Evolutionary conservation across 1,140 invertebrate species (phyloP).

Genomic region (Drosophila setifemur): DNA sequence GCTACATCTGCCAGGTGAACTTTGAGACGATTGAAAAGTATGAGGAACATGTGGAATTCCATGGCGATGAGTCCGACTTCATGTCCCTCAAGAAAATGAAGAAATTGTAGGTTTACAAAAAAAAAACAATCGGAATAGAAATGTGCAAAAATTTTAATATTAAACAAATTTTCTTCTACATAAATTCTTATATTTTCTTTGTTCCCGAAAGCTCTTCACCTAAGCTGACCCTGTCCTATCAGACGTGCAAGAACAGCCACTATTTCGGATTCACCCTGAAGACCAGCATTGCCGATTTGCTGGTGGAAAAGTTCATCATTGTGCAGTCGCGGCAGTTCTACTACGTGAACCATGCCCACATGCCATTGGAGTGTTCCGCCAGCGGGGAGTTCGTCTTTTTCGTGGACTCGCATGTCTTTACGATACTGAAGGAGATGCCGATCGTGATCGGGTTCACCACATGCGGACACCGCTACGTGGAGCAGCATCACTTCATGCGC

Average conservation of each 20-base stretch:
- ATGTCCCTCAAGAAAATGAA: constrained; percentile 51
- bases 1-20: constrained; percentile 69
- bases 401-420: constrained; percentile 75
- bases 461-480: constrained; percentile 44
- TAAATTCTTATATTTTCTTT: background rate
- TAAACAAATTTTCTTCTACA: too few relatives aligned
- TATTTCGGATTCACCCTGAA: constrained; percentile 74
- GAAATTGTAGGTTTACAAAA: constrained; percentile 59
- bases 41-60: constrained; percentile 70
- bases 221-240: constrained; percentile 58
- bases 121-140: too few relatives aligned
- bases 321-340: constrained; percentile 70
- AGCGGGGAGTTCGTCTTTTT: constrained; percentile 55
- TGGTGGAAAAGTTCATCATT: constrained; percentile 72
- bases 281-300: constrained; percentile 38
- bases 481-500: constrained; percentile 77
- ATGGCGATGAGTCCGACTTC: constrained; percentile 74
- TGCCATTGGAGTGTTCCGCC: constrained; percentile 45
- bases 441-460: constrained; percentile 60
- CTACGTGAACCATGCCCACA: constrained; percentile 58
- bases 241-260: constrained; percentile 69
- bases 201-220: constrained; percentile 24
- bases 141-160: too few relatives aligned
- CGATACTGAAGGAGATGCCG: constrained; percentile 63
- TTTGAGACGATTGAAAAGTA: constrained; percentile 65